A percentile compares a stretch with the other conserved stretches of the same genome.
phyloP scores from a whole-genome alignment of 2,888 invertebrate species.

The Folsomia manolachei region DNA sequence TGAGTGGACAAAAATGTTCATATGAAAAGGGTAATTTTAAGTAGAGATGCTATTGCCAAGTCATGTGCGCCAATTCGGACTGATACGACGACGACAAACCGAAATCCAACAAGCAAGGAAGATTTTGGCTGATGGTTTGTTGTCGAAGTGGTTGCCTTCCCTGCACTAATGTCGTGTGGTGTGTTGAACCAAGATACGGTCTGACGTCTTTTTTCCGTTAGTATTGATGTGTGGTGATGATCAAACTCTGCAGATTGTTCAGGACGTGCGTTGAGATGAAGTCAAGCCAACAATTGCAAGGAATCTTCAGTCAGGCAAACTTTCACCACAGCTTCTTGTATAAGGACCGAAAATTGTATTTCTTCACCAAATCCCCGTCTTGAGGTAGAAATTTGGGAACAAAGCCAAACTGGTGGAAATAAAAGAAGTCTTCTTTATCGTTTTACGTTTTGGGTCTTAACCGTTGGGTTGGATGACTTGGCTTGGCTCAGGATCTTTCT shows the following conservation, averaged over 20 bases:
- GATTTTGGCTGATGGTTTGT: too few species aligned
- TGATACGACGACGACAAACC: too few species aligned
- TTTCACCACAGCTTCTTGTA: not conserved
- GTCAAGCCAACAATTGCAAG: conserved; percentile 18
- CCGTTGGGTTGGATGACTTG: conserved; percentile 1
- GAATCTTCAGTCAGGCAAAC: not conserved
- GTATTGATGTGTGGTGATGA: conserved; percentile 17
- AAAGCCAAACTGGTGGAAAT: conserved; percentile 22
- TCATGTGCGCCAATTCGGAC: too few species aligned
- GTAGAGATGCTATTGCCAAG: too few species aligned
- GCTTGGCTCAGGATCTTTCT: not conserved
- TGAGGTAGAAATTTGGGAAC: conserved; percentile 15
- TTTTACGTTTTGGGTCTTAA: not conserved
- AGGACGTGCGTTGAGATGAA: not conserved
- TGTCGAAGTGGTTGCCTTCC: too few species aligned
- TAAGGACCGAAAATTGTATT: conserved; percentile 13
- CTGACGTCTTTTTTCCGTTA: not conserved
- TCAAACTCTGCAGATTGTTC: conserved; percentile 8
- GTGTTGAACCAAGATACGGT: not conserved
- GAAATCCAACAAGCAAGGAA: too few species aligned
- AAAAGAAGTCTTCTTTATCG: conserved; percentile 17
- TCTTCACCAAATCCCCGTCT: not conserved
- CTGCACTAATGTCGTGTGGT: too few species aligned
- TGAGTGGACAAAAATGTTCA: too few species aligned
- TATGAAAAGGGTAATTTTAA: too few species aligned